Evolutionary conservation across 2,888 invertebrate species (phyloP).

Genomic region (Priapulus caudatus): DNA sequence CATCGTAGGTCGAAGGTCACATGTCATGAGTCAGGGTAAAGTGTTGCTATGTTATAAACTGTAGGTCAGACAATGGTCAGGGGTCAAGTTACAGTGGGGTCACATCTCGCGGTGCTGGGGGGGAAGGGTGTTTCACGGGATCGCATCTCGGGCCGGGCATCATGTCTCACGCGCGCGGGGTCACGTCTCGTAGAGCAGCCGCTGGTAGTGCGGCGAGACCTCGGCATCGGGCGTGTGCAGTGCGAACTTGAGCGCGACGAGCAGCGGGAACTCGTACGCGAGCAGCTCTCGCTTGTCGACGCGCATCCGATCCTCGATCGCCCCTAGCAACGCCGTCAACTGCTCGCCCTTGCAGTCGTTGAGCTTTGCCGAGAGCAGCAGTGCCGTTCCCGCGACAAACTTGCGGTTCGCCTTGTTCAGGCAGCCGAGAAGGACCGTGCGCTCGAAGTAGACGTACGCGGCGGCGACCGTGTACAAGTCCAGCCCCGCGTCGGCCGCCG

Average conservation of each 20-base stretch:
- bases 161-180: too few species aligned
- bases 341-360: constrained; percentile 89
- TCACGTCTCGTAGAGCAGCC: constrained; percentile 83
- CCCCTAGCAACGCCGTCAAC: constrained; percentile 75
- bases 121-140: too few species aligned
- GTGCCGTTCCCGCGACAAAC: constrained; percentile 84
- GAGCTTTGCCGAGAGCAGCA: constrained; percentile 85
- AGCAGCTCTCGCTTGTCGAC: constrained; percentile 79
- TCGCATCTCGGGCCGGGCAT: too few species aligned
- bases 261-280: constrained; percentile 81
- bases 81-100: too few species aligned
- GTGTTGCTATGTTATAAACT: too few species aligned
- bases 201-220: constrained; percentile 86
- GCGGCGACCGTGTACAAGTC: constrained; percentile 88
- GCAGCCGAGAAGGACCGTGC: constrained; percentile 56
- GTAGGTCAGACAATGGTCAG: too few species aligned
- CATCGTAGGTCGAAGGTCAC: too few species aligned
- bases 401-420: constrained; percentile 78
- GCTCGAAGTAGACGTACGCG: constrained; percentile 97
- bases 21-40: too few species aligned
- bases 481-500: constrained; percentile 57
- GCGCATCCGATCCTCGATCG: constrained; percentile 78
- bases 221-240: constrained; percentile 82
- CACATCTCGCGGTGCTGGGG: too few species aligned
- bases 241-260: constrained; percentile 86